These are phyloP conservation scores for Palaemon carinicauda DNA, from an alignment of 1,140 invertebrate genomes.

Conservation along the genomic window DNA sequence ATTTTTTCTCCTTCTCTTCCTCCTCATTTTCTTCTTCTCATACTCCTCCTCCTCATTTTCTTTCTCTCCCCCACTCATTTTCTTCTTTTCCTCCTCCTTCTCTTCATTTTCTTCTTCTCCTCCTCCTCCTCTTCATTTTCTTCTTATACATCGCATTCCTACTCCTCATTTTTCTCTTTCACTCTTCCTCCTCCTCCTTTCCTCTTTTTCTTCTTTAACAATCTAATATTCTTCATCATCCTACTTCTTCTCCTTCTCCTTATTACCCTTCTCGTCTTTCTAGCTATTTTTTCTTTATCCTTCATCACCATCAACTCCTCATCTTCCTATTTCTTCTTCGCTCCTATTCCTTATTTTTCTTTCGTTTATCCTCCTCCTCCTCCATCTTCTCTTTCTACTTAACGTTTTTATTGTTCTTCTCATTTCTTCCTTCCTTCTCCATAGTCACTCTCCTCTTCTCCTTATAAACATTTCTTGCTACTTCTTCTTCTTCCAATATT, in stretches of 20 bases:
- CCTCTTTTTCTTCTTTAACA: too few relatives aligned
- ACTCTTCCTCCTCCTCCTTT: background rate
- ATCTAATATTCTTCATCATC: too few relatives aligned
- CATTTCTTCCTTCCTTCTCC: background rate
- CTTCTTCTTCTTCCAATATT: too few relatives aligned
- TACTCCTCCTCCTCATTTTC: background rate
- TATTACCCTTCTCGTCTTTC: too few relatives aligned
- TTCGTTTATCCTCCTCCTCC: background rate
- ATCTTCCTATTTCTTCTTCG: background rate
- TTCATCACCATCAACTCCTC: background rate
- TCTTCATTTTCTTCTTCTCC: background rate
- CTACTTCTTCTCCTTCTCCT: background rate
- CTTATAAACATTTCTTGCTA: too few relatives aligned
- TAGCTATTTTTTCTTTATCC: too few relatives aligned
- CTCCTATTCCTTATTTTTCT: background rate
- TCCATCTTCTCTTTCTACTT: background rate
- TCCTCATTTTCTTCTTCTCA: background rate
- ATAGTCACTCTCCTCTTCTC: background rate
- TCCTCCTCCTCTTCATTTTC: background rate
- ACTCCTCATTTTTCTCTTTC: background rate
- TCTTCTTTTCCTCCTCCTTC: background rate
- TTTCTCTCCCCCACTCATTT: background rate
- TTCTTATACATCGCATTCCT: background rate
- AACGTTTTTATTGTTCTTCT: too few relatives aligned
- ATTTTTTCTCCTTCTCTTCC: background rate